Percentiles rank a stretch among this genome's conserved stretches.
phyloP scores from a whole-genome alignment of 2,113 vertebrate species.

The Morone chrysops region DNA sequence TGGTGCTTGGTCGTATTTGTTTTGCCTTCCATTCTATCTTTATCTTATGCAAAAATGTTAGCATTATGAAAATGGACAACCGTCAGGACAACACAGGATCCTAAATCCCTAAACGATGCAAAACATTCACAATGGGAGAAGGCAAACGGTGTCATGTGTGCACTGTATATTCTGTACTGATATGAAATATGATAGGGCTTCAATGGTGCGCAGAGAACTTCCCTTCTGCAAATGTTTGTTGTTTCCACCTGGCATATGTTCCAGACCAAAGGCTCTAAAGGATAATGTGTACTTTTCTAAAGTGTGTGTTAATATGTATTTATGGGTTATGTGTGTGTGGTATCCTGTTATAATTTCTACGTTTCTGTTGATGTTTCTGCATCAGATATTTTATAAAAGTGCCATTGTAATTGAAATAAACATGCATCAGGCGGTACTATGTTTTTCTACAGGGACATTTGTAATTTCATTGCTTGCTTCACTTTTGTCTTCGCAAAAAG shows the following conservation, averaged over 20 bases:
- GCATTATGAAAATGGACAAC: conserved; percentile 49
- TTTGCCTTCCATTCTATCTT: conserved; percentile 80
- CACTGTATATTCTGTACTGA: conserved; percentile 55
- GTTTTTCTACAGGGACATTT: conserved; percentile 5
- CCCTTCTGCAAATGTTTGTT: conserved; percentile 58
- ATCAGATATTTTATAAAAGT: conserved; percentile 82
- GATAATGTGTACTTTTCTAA: conserved; percentile 70
- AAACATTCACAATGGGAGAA: conserved; percentile 56
- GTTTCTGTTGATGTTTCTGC: conserved; percentile 78
- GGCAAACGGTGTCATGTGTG: conserved; percentile 43
- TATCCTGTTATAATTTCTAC: conserved; percentile 74
- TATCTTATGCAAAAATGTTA: conserved; percentile 79
- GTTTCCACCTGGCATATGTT: conserved; percentile 60
- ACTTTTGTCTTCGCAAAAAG: not conserved
- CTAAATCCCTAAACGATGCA: conserved; percentile 54
- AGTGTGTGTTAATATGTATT: conserved; percentile 76
- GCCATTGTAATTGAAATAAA: conserved; percentile 79
- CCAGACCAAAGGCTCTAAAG: conserved; percentile 77
- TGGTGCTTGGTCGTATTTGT: conserved; percentile 76
- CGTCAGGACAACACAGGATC: conserved; percentile 32
- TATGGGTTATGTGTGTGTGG: conserved; percentile 70
- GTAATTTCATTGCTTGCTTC: not conserved
- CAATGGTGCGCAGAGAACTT: conserved; percentile 61
- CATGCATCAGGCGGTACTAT: conserved; percentile 9
- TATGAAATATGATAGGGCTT: conserved; percentile 64